Evolutionary conservation across 2,113 vertebrate species (phyloP), one percentile per base, ranked within the genome.

Genomic region (Coryphaenoides rupestris): DNA sequence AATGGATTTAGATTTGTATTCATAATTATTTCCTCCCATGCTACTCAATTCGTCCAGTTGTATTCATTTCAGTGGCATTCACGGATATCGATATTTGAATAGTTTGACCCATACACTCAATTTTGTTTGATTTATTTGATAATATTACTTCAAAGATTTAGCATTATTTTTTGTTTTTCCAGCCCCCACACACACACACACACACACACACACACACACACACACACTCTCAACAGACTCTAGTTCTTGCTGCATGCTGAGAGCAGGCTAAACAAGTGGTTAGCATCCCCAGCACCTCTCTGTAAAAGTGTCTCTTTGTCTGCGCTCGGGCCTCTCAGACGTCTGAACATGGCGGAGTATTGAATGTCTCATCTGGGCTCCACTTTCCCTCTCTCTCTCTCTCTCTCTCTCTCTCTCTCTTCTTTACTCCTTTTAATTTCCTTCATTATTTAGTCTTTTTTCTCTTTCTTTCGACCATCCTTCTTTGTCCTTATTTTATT

Each of bases 191-290:
- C 33, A 68, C 72, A 72, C 73, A 73, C 72, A 62, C 33, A 68
- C 72, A 72, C 73, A 73, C 72, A 62, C 81, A 70, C 77, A 75
- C 33, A 68, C 72, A 72, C 73, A 73, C 72, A 62, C 81, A 70
- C 77, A 75, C 33, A 68, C 72, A 72, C 73, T 72, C 72, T 60
- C 66, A 54, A 45, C 21, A 12, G 57, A 54, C 56, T 60, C 54
- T 2, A 55, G 46, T 46, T 72, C 67, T 87, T 84, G 88, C 90
- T 91, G 90, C 90, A 91, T 90, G 88, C 82, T 88, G 73, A 73
- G 72, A 84, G 81, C 87, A 90, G 91, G 88, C 82, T 62, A 56
- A 82, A 88, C 86, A 88, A 86, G 89, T 87, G 57, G 80, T 91
- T 87, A 90, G 87, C 88, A 85, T 77, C 82, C 75, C 73, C 70